These are phyloP conservation scores for Heliconius hortense DNA, from an alignment of 2,888 invertebrate species.

Conservation along the genomic window DNA sequence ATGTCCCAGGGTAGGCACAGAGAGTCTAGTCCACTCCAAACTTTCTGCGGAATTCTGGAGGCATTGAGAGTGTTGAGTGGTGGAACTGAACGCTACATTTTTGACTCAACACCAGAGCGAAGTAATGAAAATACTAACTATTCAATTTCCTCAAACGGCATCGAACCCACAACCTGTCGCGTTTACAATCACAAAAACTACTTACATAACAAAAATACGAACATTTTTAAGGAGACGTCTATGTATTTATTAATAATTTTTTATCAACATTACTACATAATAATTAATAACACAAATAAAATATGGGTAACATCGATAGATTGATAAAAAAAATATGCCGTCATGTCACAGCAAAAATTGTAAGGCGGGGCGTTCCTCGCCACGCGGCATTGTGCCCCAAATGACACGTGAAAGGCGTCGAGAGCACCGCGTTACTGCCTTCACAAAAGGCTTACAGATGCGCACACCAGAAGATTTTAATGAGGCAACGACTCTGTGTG, in stretches of 20 bases:
- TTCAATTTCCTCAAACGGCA: too few species aligned
- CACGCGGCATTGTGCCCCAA: slow-evolving; percentile 75
- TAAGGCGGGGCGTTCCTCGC: slow-evolving; percentile 59
- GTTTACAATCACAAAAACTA: too few species aligned
- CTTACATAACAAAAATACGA: neutral
- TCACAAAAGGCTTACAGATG: slow-evolving; percentile 81
- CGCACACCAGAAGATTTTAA: slow-evolving; percentile 82
- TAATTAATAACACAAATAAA: neutral
- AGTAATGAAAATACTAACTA: too few species aligned
- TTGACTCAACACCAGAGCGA: too few species aligned
- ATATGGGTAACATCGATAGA: slow-evolving; percentile 53
- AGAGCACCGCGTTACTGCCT: slow-evolving; percentile 72
- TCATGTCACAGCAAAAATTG: slow-evolving; percentile 69
- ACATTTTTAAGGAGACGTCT: neutral
- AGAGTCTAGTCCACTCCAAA: too few species aligned
- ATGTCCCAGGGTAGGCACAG: too few species aligned
- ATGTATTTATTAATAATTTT: neutral
- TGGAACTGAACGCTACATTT: too few species aligned
- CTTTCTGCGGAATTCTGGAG: too few species aligned
- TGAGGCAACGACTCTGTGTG: slow-evolving; percentile 82
- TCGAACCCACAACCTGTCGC: too few species aligned
- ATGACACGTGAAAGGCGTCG: slow-evolving; percentile 80
- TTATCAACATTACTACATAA: neutral
- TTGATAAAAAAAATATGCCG: slow-evolving; percentile 62
- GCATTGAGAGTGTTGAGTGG: too few species aligned